Conservation (phyloP, 2,113 vertebrate genomes). For the Oncorhynchus clarkii region DNA sequence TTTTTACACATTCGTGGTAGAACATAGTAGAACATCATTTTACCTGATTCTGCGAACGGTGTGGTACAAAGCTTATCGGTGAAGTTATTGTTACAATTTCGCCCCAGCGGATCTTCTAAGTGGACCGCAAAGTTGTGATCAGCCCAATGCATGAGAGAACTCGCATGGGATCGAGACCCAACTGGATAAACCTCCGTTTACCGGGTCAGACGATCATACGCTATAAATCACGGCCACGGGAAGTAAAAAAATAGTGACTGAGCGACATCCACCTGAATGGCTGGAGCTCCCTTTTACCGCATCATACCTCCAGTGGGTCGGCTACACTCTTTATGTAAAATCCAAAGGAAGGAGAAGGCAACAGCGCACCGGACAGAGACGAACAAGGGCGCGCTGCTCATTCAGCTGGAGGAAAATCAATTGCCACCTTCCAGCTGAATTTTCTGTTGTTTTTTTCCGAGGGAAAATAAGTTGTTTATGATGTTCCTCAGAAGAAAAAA, state of each 20-base stretch:
- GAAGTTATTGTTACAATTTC: conserved; percentile 24
- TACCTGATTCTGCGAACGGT: conserved; percentile 58
- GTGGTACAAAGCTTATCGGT: conserved; percentile 10
- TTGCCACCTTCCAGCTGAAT: conserved; percentile 3
- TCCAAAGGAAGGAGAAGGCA: conserved; percentile 23
- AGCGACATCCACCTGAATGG: conserved; percentile 32
- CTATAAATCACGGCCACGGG: neutral
- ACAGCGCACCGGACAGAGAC: neutral
- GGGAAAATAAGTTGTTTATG: neutral
- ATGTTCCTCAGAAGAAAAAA: neutral
- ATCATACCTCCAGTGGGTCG: conserved; percentile 9
- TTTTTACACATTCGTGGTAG: neutral
- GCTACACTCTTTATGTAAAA: conserved; percentile 3
- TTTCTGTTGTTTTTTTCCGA: neutral
- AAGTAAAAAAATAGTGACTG: conserved; percentile 26
- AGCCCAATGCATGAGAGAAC: conserved; percentile 13
- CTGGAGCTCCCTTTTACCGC: conserved; percentile 10
- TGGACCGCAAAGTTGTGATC: conserved; percentile 39
- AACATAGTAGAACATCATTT: neutral
- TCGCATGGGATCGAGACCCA: conserved; percentile 22
- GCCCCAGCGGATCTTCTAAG: conserved; percentile 37
- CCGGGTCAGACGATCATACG: conserved; percentile 1
- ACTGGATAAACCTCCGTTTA: too few species aligned
- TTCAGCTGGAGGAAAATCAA: neutral
- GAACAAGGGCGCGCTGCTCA: neutral